Evolutionary conservation across 2,888 invertebrate genomes (phyloP).

Genomic region (Dorcus parallelipipedus): DNA sequence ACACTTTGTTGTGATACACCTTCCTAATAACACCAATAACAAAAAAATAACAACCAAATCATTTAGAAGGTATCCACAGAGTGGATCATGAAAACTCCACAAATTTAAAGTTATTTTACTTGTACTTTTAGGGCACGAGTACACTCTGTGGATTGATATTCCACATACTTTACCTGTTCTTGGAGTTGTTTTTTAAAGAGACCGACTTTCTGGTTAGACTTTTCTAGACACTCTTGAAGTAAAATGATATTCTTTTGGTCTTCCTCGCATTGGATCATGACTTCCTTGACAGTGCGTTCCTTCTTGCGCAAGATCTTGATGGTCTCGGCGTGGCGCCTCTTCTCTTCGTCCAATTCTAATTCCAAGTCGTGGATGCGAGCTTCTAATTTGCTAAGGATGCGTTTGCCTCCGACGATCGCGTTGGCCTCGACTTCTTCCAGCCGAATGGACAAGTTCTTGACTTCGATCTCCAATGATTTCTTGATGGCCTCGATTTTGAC

Average conservation of each 20-base stretch:
- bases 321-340: slow-evolving; percentile 94
- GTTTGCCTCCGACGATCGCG: slow-evolving; percentile 93
- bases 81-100: neutral
- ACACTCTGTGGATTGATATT: neutral
- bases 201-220: slow-evolving; percentile 80
- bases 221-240: slow-evolving; percentile 87
- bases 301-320: slow-evolving; percentile 98
- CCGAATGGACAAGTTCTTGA: slow-evolving; percentile 89
- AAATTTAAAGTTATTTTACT: too few relatives aligned
- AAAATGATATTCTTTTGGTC: slow-evolving; percentile 93
- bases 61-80: neutral
- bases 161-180: slow-evolving; percentile 67
- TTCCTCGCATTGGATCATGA: slow-evolving; percentile 92
- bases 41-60: neutral
- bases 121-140: too few relatives aligned
- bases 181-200: slow-evolving; percentile 94
- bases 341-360: slow-evolving; percentile 93
- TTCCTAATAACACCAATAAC: slow-evolving; percentile 58
- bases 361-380: slow-evolving; percentile 93
- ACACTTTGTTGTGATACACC: slow-evolving; percentile 89
- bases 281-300: slow-evolving; percentile 94
- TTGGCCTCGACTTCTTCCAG: slow-evolving; percentile 96
- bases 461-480: slow-evolving; percentile 96
- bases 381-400: slow-evolving; percentile 97
- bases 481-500: slow-evolving; percentile 97